Percentiles rank a stretch among this genome's conserved stretches.
phyloP scores from a whole-genome alignment of 1,140 invertebrate species.

The Brachionus rubens region DNA sequence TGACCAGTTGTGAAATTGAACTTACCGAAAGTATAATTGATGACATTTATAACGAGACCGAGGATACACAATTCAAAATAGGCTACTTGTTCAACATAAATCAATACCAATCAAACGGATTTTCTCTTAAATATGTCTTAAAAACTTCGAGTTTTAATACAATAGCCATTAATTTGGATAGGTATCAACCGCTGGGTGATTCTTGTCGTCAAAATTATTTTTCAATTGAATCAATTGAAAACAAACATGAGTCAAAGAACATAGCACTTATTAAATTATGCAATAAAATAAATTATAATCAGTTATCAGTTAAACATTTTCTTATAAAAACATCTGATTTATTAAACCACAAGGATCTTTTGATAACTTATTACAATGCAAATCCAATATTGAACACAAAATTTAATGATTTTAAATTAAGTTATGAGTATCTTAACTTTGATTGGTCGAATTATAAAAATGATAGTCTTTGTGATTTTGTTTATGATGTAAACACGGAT shows the following conservation, averaged over 20 bases:
- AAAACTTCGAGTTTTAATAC: neutral
- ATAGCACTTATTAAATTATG: conserved; percentile 26
- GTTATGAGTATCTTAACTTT: conserved; percentile 23
- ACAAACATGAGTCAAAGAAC: neutral
- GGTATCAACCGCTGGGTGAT: neutral
- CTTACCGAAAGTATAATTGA: neutral
- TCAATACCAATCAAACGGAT: conserved; percentile 18
- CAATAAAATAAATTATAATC: neutral
- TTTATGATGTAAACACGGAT: conserved; percentile 21
- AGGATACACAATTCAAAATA: conserved; percentile 5
- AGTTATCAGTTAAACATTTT: conserved; percentile 10
- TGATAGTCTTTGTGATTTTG: conserved; percentile 32
- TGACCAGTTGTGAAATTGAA: neutral
- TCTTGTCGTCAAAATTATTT: conserved; percentile 11
- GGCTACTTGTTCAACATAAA: conserved; percentile 14
- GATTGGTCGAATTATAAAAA: conserved; percentile 34
- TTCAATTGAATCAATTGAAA: neutral
- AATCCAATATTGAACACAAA: neutral
- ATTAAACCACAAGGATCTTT: neutral
- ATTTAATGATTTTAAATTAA: conserved; percentile 16
- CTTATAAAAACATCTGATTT: conserved; percentile 6
- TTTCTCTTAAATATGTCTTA: conserved; percentile 11
- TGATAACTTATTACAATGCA: conserved; percentile 13
- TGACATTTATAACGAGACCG: neutral
- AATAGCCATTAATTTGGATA: conserved; percentile 37